Conservation (phyloP, 2,888 invertebrate genomes). For the Ectemnius cavifrons region DNA sequence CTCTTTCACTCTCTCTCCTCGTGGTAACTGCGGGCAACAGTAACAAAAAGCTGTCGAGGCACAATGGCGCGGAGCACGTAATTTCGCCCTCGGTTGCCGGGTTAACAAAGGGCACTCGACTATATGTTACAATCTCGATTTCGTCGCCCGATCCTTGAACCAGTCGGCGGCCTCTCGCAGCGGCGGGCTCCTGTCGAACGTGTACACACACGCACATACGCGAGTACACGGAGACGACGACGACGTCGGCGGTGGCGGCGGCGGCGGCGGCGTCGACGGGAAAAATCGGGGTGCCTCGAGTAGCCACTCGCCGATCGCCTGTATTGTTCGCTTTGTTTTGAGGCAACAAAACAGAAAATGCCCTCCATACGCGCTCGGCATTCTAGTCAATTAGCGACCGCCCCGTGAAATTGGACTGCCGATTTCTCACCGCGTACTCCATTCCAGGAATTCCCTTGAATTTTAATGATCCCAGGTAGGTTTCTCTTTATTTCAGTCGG, state of each 20-base stretch:
- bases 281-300: slow-evolving; percentile 47
- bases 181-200: slow-evolving; percentile 23
- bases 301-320: slow-evolving; percentile 62
- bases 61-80: slow-evolving; percentile 74
- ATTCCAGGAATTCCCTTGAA: neutral
- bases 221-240: slow-evolving; percentile 13
- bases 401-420: too few relatives aligned
- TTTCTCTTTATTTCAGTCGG: neutral
- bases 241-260: neutral
- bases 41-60: slow-evolving; percentile 75
- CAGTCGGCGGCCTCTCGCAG: slow-evolving; percentile 21
- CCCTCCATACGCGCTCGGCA: slow-evolving; percentile 70
- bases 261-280: slow-evolving; percentile 15
- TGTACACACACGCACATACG: neutral
- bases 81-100: slow-evolving; percentile 67
- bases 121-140: slow-evolving; percentile 66
- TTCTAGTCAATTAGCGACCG: slow-evolving; percentile 75
- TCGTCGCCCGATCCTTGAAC: slow-evolving; percentile 55
- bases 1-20: slow-evolving; percentile 7
- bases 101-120: slow-evolving; percentile 61
- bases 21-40: slow-evolving; percentile 65
- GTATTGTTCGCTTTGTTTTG: slow-evolving; percentile 76
- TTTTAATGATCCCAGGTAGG: neutral
- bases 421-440: too few relatives aligned
- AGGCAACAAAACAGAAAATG: slow-evolving; percentile 78